phyloP scores from a whole-genome alignment of 2,888 invertebrate genomes.

The Drosophila rellima region DNA sequence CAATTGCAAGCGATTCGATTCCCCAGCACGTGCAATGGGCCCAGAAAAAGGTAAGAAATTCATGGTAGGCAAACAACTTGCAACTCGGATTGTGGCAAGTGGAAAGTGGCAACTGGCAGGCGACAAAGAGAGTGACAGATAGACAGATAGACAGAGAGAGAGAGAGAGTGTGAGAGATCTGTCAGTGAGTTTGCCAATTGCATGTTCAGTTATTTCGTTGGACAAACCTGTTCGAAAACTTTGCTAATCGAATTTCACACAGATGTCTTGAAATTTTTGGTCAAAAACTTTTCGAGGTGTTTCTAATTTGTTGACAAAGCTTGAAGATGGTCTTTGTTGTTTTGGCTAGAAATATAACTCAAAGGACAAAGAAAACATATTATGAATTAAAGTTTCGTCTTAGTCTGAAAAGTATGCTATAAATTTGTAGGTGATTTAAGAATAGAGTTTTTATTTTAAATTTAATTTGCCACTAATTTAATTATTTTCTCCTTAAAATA shows the following conservation, averaged over 20 bases:
- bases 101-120: conserved; percentile 9
- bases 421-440: too few relatives aligned
- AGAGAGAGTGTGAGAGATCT: background rate
- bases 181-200: conserved; percentile 8
- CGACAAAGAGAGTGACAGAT: conserved; percentile 4
- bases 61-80: conserved; percentile 20
- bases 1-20: conserved; percentile 47
- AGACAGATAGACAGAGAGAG: background rate
- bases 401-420: too few relatives aligned
- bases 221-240: conserved; percentile 10
- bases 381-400: background rate
- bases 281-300: conserved; percentile 1
- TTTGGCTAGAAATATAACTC: background rate
- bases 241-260: conserved; percentile 25
- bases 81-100: conserved; percentile 17
- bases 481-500: too few relatives aligned
- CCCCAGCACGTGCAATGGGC: conserved; percentile 25
- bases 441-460: too few relatives aligned
- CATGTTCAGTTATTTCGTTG: conserved; percentile 16
- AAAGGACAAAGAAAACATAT: background rate
- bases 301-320: conserved; percentile 16
- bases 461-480: too few relatives aligned
- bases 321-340: background rate
- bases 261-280: conserved; percentile 1
- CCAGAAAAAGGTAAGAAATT: conserved; percentile 18